A percentile compares a stretch with the other conserved stretches of the same genome.
phyloP scores from a whole-genome alignment of 2,113 vertebrate genomes.

The Xyliphius kryptos region DNA sequence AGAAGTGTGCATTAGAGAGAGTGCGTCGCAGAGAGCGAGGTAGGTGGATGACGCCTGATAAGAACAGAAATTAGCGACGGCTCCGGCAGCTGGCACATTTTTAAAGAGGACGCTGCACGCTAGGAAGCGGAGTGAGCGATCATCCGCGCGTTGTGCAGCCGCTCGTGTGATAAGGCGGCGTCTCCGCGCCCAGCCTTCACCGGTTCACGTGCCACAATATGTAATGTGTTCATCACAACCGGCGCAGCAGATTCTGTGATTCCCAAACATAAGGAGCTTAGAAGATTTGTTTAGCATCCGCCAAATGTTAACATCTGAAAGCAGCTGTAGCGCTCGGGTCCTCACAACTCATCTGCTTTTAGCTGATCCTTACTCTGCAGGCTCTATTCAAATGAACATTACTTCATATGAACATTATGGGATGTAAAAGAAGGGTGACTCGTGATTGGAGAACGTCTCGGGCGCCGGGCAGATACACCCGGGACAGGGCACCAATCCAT shows the following conservation, averaged over 20 bases:
- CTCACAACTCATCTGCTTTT: no score
- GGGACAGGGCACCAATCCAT: no score
- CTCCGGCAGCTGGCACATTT: constrained; percentile 20
- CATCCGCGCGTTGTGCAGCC: constrained; percentile 27
- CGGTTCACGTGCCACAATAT: constrained; percentile 8
- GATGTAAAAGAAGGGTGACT: no score
- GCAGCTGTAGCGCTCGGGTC: no score
- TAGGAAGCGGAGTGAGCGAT: constrained; percentile 16
- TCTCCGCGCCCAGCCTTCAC: constrained; percentile 21
- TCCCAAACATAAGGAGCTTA: constrained; percentile 13
- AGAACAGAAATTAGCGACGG: constrained; percentile 23
- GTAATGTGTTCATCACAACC: constrained; percentile 13
- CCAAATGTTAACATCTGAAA: neutral
- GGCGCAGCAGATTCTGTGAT: neutral
- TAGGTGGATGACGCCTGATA: constrained; percentile 32
- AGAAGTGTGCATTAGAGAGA: constrained; percentile 6
- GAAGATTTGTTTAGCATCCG: constrained; percentile 11
- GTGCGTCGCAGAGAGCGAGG: constrained; percentile 11
- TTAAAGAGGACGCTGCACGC: constrained; percentile 13
- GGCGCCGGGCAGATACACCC: no score
- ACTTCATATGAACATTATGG: no score
- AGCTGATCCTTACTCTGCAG: no score
- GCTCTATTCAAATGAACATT: no score
- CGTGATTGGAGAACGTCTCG: no score
- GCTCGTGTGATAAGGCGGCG: constrained; percentile 6